Base-by-base conservation (phyloP, 35 echinoderm and acorn worm genomes). In the Hemicentrotus pulcherrimus region DNA sequence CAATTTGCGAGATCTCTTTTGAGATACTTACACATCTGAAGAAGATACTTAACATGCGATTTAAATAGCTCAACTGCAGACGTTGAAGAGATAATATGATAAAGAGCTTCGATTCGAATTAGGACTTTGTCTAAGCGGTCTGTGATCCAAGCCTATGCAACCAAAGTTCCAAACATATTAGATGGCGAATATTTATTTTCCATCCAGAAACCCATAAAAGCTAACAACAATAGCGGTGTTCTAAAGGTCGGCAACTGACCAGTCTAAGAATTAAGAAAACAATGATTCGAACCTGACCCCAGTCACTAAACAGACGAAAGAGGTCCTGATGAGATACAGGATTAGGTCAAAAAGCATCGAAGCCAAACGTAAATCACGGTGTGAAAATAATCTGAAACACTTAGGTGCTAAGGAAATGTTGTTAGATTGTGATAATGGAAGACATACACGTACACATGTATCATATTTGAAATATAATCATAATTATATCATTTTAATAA, bases 121-220 rank as follows among this genome's bases (percentile, higher is more conserved):
- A 41, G 3, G 35, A 41, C 4, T 24, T 78, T 4, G 65, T 78
- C 28, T 78, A 28, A 78, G 65, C 19, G 5, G 19, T 78, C 65
- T 78, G 18, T 28, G 24, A n/a, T 7, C 28, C 24, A 78, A 78
- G 65, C 65, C 65, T 78, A n/a, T n/a, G 28, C 19, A 78, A 30
- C 65, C 52, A 59, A 11, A 16, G 16, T 16, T 59, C 52, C 65
- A 78, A 78, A 78, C 65, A 78, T 78, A 78, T 78, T 78, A n/a
- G 88, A 33, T 45, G 88, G 3, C 88, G 88, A 33, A 90, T 90
- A 90, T 90, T 90, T 90, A 90, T 90, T 90, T 90, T 90, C 88
- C 88, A 90, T 90, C 32, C 88, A 90, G 32, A 33, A 47, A 90
- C 32, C 88, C 88, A 46, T 45, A 90, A 90, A 90, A 7, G 88